Base-by-base conservation (phyloP, 1,140 invertebrate species). In the Cotesia glomerata region DNA sequence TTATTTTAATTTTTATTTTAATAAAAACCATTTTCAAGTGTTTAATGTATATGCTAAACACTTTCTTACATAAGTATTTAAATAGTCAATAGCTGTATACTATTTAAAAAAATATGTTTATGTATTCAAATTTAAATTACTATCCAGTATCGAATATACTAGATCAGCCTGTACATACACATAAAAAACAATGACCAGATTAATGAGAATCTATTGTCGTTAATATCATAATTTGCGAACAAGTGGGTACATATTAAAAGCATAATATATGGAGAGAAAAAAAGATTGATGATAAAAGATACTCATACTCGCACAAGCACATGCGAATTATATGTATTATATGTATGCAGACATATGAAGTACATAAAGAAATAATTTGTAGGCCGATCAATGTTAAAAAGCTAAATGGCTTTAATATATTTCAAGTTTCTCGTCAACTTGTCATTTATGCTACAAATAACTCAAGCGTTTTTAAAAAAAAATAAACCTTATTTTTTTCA, bases 361-460 rank as follows among this genome's bases (percentile, higher is more conserved):
- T 45, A 45, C 39, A 45, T 7, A 9, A 45, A 45, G 11, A 45
- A 45, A 45, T 8, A 9, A 45, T 45, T 45, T 9, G 39, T 70
- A 72, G 59, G n/a, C 62, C 69, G 79, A 77, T 76, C 76, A 76
- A 78, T 81, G 77, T 82, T 80, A 83, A 81, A 77, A 65, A 73
- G 70, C 73, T 77, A 78, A 82, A 75, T 79, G 76, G 73, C 73
- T 75, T 79, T 73, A 79, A 80, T 69, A 77, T 51, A 61, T 66
- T 13, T 45, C 14, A 16, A 64, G 32, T 64, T 18, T n/a, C 13
- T 13, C 26, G 45, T 4, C 39, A 66, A 5, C n/a, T 39, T 36
- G 62, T 26, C 58, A 18, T 61, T 61, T 32, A 8, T 45, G 39
- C 4, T 61, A 32, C 59, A 61, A 58, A 26, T 26, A 58, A 58